Evolutionary conservation across 2,113 vertebrate genomes (phyloP).

Genomic region (Misgurnus anguillicaudatus): DNA sequence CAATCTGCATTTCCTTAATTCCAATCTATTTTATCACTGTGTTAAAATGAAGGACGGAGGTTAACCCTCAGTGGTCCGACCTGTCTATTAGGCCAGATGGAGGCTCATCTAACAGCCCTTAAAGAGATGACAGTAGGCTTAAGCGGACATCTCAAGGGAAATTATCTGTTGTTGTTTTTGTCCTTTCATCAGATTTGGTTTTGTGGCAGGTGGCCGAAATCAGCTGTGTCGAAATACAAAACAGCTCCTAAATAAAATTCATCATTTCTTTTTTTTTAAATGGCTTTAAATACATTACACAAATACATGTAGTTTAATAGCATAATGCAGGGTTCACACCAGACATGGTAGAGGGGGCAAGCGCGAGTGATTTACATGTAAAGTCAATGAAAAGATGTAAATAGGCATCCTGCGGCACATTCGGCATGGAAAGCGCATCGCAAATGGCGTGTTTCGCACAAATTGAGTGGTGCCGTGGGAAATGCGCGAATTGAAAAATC

Average conservation of each 20-base stretch:
- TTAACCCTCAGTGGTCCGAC: conserved; percentile 38
- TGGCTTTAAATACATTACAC: not conserved
- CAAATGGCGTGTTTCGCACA: no score
- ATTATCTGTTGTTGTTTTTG: conserved; percentile 3
- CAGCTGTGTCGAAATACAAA: not conserved
- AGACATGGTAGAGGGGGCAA: no score
- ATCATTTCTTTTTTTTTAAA: not conserved
- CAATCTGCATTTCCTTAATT: not conserved
- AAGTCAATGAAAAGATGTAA: no score
- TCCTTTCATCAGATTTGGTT: not conserved
- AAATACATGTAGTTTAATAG: no score
- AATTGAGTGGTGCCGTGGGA: no score
- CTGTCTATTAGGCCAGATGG: conserved; percentile 51
- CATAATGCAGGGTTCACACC: no score
- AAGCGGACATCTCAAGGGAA: conserved; percentile 35
- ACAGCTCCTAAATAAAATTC: not conserved
- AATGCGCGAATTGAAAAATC: no score
- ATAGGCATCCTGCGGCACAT: no score
- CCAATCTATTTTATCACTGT: not conserved
- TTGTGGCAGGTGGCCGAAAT: conserved; percentile 14
- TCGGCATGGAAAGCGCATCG: no score
- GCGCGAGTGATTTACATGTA: no score
- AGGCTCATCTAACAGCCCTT: conserved; percentile 22
- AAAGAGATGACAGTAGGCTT: conserved; percentile 32
- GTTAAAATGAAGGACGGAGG: not conserved